phyloP scores from a whole-genome alignment of 1,140 invertebrate genomes.

The Drosophila miranda region DNA sequence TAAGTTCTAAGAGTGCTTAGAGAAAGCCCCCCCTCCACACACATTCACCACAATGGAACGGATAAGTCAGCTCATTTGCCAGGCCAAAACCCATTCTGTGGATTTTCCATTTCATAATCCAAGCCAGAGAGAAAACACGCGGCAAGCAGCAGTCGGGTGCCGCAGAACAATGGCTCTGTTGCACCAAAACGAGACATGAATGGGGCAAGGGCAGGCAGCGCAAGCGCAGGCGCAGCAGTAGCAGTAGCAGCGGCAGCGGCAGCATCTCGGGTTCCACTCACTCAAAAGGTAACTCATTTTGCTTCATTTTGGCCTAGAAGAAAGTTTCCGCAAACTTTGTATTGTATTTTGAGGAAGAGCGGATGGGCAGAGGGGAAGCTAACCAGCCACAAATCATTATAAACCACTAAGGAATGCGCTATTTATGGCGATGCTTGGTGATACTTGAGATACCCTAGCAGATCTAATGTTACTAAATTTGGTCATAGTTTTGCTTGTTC shows the following conservation, averaged over 20 bases:
- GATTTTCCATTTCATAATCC: conserved; percentile 70
- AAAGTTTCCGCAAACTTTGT: conserved; percentile 39
- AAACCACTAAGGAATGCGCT: background rate
- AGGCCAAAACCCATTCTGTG: conserved; percentile 1
- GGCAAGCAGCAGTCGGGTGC: conserved; percentile 35
- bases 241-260: background rate
- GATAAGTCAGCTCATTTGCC: conserved; percentile 29
- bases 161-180: conserved; percentile 38
- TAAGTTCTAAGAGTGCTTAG: no score
- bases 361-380: background rate
- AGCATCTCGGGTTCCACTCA: conserved; percentile 28
- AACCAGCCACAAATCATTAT: conserved; percentile 39
- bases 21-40: conserved; percentile 25
- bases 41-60: conserved; percentile 37
- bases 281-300: conserved; percentile 4
- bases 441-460: background rate
- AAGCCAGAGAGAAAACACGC: conserved; percentile 33
- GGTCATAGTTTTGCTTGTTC: no score
- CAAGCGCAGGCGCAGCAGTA: conserved; percentile 14
- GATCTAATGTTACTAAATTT: background rate
- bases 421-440: no score
- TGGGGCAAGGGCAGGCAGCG: conserved; percentile 29
- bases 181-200: conserved; percentile 27
- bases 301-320: conserved; percentile 32
- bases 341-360: conserved; percentile 7